Evolutionary conservation across 2,888 invertebrate species (phyloP).

Genomic region (Charanyca ferruginea): DNA sequence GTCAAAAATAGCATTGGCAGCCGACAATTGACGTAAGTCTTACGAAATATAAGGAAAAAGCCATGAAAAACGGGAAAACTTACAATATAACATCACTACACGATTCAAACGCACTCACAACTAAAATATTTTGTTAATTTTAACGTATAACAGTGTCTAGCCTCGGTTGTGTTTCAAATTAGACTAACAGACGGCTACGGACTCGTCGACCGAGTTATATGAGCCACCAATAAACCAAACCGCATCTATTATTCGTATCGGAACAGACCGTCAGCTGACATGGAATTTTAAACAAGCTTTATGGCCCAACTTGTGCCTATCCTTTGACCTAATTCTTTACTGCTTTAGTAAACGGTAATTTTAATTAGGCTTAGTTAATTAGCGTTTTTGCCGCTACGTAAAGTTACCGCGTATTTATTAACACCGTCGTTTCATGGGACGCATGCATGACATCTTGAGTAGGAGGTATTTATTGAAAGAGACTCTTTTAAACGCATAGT

Average conservation of each 20-base stretch:
- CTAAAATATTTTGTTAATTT: conserved; percentile 57
- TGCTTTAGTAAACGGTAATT: conserved; percentile 72
- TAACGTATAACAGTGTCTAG: conserved; percentile 77
- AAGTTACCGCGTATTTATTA: background rate
- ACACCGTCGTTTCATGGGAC: background rate
- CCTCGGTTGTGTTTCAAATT: conserved; percentile 88
- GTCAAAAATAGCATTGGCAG: background rate
- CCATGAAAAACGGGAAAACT: conserved; percentile 14
- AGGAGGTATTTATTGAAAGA: conserved; percentile 55
- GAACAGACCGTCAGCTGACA: conserved; percentile 83
- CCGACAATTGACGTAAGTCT: background rate
- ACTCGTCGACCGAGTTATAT: conserved; percentile 85
- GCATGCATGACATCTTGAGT: conserved; percentile 44
- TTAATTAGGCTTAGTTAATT: conserved; percentile 75
- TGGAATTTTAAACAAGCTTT: conserved; percentile 86
- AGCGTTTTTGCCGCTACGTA: conserved; percentile 41
- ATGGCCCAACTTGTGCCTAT: conserved; percentile 78
- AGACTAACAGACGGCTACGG: conserved; percentile 83
- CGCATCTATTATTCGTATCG: conserved; percentile 87
- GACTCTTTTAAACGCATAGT: conserved; percentile 41
- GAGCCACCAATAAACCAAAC: conserved; percentile 89
- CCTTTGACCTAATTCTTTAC: conserved; percentile 82
- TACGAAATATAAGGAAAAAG: background rate
- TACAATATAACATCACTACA: conserved; percentile 34
- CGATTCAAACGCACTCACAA: conserved; percentile 55